Evolutionary conservation across 2,797 vertebrate genomes (phyloP).

Genomic region (Xiphorhynchus erythropygius): DNA sequence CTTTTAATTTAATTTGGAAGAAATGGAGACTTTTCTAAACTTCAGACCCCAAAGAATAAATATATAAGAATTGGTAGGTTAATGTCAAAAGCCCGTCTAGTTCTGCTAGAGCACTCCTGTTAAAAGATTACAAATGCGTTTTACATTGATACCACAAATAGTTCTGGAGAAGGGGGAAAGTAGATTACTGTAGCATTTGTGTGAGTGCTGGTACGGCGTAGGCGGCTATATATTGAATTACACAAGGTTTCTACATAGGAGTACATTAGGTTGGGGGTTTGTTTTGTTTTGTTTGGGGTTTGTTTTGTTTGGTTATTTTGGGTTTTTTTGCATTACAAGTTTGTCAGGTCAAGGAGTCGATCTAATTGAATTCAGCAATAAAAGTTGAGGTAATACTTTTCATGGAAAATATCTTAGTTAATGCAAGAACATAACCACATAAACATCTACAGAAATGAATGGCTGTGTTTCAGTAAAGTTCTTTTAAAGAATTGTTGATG

Average conservation of each 20-base stretch:
- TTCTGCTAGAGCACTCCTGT: not conserved
- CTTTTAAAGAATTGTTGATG: not conserved
- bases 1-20: not conserved
- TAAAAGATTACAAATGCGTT: not conserved
- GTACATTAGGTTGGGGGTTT: not conserved
- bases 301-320: not conserved
- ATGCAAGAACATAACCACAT: not conserved
- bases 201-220: not conserved
- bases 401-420: not conserved
- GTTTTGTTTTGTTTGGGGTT: no score
- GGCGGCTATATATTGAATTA: not conserved
- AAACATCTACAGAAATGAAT: not conserved
- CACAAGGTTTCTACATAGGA: not conserved
- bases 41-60: not conserved
- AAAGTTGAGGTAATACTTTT: not conserved
- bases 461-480: not conserved
- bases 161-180: not conserved
- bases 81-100: not conserved
- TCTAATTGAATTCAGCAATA: not conserved
- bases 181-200: not conserved
- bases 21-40: not conserved
- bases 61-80: not conserved
- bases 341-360: not conserved
- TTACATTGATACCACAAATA: not conserved
- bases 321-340: not conserved